Conservation (phyloP, 2,888 invertebrate genomes). For the Noctua janthina region DNA sequence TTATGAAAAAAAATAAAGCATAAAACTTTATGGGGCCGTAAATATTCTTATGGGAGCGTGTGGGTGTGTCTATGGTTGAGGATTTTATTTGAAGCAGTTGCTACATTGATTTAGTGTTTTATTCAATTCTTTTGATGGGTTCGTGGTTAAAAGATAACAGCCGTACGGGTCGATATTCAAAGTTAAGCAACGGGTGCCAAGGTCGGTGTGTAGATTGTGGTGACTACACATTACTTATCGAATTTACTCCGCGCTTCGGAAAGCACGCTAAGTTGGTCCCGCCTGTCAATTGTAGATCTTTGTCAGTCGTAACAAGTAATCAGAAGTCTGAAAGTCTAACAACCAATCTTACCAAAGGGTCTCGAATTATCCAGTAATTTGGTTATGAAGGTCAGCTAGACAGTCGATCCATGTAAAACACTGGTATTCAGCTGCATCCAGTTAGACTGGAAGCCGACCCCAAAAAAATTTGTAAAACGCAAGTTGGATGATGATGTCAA, state of each 20-base stretch:
- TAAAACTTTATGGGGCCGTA: slow-evolving; percentile 37
- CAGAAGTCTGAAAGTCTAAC: background rate
- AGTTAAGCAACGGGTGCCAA: background rate
- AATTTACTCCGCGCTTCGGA: background rate
- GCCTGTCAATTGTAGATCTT: background rate
- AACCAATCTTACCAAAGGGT: background rate
- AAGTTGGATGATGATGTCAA: too few species aligned
- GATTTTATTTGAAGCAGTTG: slow-evolving; percentile 12
- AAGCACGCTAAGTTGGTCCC: background rate
- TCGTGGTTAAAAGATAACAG: background rate
- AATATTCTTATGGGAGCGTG: slow-evolving; percentile 40
- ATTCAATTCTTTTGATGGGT: background rate
- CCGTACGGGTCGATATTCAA: background rate
- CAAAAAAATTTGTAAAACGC: too few species aligned
- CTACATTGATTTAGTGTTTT: background rate
- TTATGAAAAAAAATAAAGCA: slow-evolving; percentile 31
- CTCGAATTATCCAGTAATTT: background rate
- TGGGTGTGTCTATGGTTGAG: slow-evolving; percentile 35
- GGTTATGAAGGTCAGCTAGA: background rate
- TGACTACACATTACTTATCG: background rate
- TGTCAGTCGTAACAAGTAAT: background rate
- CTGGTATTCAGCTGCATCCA: background rate
- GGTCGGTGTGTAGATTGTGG: background rate
- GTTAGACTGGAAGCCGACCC: background rate
- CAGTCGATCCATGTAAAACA: background rate